phyloP scores from a whole-genome alignment of 1,140 invertebrate species.

The Lordiphosa stackelbergi region DNA sequence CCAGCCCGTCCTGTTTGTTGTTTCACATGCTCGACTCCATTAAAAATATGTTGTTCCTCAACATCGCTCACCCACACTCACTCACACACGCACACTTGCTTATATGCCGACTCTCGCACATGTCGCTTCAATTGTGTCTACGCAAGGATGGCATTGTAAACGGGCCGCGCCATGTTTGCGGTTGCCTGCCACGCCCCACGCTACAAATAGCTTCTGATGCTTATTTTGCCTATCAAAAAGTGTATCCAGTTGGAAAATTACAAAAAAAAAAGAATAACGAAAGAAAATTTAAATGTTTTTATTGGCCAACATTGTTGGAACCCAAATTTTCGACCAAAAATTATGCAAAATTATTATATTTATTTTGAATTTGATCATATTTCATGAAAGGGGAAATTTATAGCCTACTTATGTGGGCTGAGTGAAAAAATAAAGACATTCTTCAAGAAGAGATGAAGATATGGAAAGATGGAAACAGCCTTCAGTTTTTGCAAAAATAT shows the following conservation, averaged over 20 bases:
- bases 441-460: too few species aligned
- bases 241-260: conserved; percentile 71
- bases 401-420: too few species aligned
- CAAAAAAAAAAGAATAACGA: conserved; percentile 40
- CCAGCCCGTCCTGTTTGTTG: conserved; percentile 51
- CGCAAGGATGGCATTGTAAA: conserved; percentile 9
- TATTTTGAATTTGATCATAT: too few species aligned
- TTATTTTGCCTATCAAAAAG: conserved; percentile 38
- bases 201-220: conserved; percentile 9
- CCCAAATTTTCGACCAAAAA: conserved; percentile 11
- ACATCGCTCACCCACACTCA: conserved; percentile 20
- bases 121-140: conserved; percentile 35
- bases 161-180: conserved; percentile 30
- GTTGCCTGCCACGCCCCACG: conserved; percentile 18
- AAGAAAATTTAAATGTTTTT: conserved; percentile 48
- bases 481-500: too few species aligned
- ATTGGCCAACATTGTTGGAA: conserved; percentile 26
- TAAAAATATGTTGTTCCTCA: conserved; percentile 69
- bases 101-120: conserved; percentile 12
- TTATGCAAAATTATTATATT: conserved; percentile 23
- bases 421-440: too few species aligned
- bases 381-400: too few species aligned
- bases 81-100: conserved; percentile 1
- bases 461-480: too few species aligned
- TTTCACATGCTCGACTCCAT: conserved; percentile 73